phyloP scores from a whole-genome alignment of 2,113 vertebrate genomes.

The Prolemur simus region DNA sequence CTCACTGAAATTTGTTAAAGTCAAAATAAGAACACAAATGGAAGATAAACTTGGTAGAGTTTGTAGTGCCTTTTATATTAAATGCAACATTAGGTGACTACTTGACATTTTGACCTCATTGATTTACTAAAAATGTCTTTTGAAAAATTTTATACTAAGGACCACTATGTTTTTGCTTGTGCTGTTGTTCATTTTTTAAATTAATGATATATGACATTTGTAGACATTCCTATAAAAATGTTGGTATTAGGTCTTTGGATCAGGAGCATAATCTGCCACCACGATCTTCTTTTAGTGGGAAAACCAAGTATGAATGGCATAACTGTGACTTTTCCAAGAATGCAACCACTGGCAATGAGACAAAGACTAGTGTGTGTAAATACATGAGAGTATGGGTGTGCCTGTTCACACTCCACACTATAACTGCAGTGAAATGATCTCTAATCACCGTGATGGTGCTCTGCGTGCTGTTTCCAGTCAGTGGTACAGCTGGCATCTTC shows the following conservation, averaged over 20 bases:
- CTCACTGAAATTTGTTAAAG: neutral
- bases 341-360: neutral
- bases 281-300: neutral
- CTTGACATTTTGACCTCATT: neutral
- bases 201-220: neutral
- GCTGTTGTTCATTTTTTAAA: neutral
- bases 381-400: fast-evolving
- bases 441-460: neutral
- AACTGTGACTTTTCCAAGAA: neutral
- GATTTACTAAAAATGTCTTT: neutral
- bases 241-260: neutral
- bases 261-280: neutral
- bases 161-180: neutral
- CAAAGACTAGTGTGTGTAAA: neutral
- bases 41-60: neutral
- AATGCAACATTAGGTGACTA: neutral
- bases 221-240: neutral
- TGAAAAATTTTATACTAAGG: neutral
- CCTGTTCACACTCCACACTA: no score
- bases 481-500: neutral
- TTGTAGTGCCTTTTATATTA: neutral
- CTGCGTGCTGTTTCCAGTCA: neutral
- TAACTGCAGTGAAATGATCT: neutral
- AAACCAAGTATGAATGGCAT: neutral
- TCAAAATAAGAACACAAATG: neutral